Base-by-base conservation (phyloP, 2,888 invertebrate genomes). In the Tineola bisselliella region DNA sequence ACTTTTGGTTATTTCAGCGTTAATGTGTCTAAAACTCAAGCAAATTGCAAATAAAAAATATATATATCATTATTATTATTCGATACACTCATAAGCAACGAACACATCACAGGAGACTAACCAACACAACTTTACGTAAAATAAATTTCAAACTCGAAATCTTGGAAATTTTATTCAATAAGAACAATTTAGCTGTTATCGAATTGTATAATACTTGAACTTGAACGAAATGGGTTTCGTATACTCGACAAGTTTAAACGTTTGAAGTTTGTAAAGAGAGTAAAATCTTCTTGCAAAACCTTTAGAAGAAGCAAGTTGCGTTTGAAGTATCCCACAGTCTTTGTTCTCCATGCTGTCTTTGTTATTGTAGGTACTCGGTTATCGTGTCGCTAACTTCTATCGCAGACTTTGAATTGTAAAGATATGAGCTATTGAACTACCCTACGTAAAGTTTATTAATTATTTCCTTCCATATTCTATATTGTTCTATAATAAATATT, bases 331-430 rank as follows among this genome's bases (percentile, higher is more conserved):
- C 38, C n/a, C n/a, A 2, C 38, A 38, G 48, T 48, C 48, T 48
- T 48, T 48, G 48, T 48, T 48, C 48, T 17, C 6, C 25, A 25
- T 25, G 25, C 25, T 48, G 38, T 38, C 48, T 48, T 15, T 17
- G 10, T 38, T 38, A n/a, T 48, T 17, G n/a, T 44, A n/a, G 6
- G 44, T 48, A 48, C 48, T 48, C 48, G 38, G 38, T 48, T 43
- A 48, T 48, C 48, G 48, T 48, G 48, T 48, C 15, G 48, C 48
- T 17, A 48, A 48, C 48, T 48, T 38, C 38, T 38, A 38, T 38
- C 10, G 31, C 31, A 38, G 38, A 38, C 38, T 38, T 38, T n/a
- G 10, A 38, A 38, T 38, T 38, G 10, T 38, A n/a, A 38, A 31
- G 31, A 31, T 38, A 10, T n/a, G 38, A 10, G 31, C 31, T 31